A percentile compares a stretch with the other conserved stretches of the same genome.
These are phyloP conservation scores for Passer domesticus DNA, from an alignment of 2,113 vertebrate genomes.

Conservation along the genomic window DNA sequence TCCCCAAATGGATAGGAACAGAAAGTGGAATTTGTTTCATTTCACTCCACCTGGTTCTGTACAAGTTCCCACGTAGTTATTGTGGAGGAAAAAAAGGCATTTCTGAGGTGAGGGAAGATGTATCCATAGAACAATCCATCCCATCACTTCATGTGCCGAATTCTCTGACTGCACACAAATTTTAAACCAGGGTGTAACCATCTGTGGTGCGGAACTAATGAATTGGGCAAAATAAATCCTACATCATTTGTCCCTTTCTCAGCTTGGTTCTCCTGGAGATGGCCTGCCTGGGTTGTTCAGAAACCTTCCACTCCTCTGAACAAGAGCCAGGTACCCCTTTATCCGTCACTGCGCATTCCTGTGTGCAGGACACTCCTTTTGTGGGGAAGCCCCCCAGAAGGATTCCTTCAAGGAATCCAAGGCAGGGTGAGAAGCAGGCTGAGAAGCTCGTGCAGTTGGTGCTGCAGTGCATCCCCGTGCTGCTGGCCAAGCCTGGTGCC, in stretches of 20 bases:
- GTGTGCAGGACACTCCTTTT: neutral
- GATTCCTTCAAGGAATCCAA: neutral
- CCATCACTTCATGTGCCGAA: neutral
- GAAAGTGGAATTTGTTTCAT: neutral
- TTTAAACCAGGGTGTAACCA: neutral
- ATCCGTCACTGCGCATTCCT: neutral
- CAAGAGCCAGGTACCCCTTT: neutral
- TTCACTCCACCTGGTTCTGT: neutral
- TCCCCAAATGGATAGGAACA: neutral
- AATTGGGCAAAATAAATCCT: neutral
- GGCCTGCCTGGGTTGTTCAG: fast-evolving
- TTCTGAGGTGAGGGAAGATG: neutral
- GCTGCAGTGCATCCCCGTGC: no score
- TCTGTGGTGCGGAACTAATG: neutral
- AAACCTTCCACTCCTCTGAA: neutral
- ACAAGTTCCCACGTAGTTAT: neutral
- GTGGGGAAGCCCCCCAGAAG: neutral
- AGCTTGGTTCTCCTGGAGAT: neutral
- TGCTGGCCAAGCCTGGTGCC: no score
- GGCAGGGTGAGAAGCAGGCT: neutral
- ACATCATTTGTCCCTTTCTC: neutral
- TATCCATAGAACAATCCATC: neutral
- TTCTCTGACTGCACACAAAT: neutral
- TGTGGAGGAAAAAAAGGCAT: neutral
- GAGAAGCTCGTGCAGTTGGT: no score